Percentiles rank a stretch among this genome's conserved stretches.
Conservation (phyloP, 2,797 vertebrate genomes). For the Ceryle rudis region DNA sequence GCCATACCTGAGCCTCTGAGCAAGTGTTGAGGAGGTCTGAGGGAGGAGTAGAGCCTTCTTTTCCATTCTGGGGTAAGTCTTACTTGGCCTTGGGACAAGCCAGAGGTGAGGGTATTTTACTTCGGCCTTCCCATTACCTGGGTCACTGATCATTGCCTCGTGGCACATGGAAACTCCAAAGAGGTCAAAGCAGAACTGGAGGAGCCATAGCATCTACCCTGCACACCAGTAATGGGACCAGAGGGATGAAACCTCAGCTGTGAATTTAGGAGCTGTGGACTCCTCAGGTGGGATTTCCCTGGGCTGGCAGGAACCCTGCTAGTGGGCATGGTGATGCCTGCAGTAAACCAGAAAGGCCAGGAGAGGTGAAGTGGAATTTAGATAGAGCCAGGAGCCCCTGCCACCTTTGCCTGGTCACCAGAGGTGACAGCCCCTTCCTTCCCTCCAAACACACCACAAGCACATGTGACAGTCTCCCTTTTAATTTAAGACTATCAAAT, state of each 20-base stretch:
- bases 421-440: background rate
- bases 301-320: background rate
- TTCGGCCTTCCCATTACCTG: background rate
- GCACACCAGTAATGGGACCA: background rate
- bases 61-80: background rate
- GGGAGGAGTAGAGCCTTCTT: background rate
- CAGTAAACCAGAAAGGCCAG: background rate
- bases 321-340: background rate
- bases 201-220: fast-evolving
- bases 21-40: background rate
- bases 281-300: background rate
- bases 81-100: background rate
- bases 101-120: background rate
- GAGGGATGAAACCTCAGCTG: background rate
- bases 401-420: background rate
- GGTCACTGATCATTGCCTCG: background rate
- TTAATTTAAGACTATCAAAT: background rate
- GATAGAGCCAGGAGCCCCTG: background rate
- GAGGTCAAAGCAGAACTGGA: background rate
- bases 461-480: fast-evolving
- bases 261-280: fast-evolving
- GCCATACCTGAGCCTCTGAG: background rate
- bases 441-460: background rate
- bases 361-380: background rate
- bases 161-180: background rate